Evolutionary conservation across 2,797 vertebrate genomes (phyloP), one percentile per base, ranked within the genome.

Genomic region (Gallirallus australis): DNA sequence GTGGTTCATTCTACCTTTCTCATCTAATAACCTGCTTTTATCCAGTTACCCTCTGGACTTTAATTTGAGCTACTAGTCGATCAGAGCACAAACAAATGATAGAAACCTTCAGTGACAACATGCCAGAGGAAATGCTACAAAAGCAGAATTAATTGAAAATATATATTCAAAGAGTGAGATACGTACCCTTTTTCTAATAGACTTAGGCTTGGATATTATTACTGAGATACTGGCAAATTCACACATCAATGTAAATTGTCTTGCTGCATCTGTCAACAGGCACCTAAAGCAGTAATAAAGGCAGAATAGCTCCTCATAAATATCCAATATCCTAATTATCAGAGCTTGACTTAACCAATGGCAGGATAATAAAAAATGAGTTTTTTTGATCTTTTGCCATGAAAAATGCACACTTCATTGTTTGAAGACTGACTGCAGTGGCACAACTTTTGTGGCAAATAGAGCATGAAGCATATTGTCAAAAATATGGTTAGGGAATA

Each of bases 271-370:
- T 98, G 97, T 97, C 97, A 97, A 97, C 92, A 95, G 96, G 87
- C 93, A 97, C 97, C 97, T 97, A 97, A 96, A 96, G 95, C 95
- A 90, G 91, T 97, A 97, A 98, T 98, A 98, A 98, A 98, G 90
- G 93, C 95, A 96, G 97, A 97, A 96, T 94, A 96, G 97, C 92
- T 93, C 78, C 96, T 97, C 97, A 97, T 98, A 98, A 98, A 98
- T 97, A 97, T 97, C 96, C 96, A 81, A 82, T 97, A 96, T 94
- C 96, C 95, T 97, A 97, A 97, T 98, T 98, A 98, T 97, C 96
- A 96, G 97, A 97, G 96, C 95, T 97, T 96, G 96, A 94, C 97
- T 97, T 97, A 97, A 96, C 97, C 97, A 97, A 96, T 97, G 94
- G 95, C 89, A 90, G 93, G 89, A 89, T 96, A 97, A 94, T 98